These are phyloP conservation scores for Oedothorax gibbosus DNA, from an alignment of 1,140 invertebrate genomes.

Conservation along the genomic window DNA sequence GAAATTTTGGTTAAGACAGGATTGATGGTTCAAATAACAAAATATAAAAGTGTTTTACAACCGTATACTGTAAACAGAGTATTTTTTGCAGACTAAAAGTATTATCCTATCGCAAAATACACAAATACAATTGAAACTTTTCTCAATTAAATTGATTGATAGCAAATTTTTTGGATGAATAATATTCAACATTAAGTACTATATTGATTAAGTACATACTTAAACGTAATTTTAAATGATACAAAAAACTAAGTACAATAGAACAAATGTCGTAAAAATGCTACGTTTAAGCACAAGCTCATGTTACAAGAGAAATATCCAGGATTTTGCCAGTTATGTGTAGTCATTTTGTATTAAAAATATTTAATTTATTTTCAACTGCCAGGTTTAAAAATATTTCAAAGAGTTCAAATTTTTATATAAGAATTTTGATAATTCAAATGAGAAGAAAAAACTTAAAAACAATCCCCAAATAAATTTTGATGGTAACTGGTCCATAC, in stretches of 20 bases:
- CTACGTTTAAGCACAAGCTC: constrained; percentile 24
- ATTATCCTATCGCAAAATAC: not conserved
- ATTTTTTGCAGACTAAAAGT: not conserved
- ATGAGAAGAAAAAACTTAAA: not conserved
- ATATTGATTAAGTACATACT: not conserved
- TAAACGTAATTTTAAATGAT: not conserved
- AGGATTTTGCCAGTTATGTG: not conserved
- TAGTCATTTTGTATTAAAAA: constrained; percentile 4
- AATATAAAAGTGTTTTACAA: too few relatives aligned
- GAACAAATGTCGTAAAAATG: not conserved
- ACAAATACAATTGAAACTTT: not conserved
- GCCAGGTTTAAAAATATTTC: not conserved
- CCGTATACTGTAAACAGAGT: too few relatives aligned
- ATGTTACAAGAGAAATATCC: not conserved
- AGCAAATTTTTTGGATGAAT: not conserved
- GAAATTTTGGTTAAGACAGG: too few relatives aligned
- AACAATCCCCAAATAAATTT: not conserved
- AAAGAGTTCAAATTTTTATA: constrained; percentile 2
- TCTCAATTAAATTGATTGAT: not conserved
- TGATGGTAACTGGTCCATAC: not conserved
- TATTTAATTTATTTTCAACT: not conserved
- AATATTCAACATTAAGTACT: not conserved
- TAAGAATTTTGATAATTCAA: not conserved
- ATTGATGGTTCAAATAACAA: too few relatives aligned
- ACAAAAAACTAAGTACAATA: not conserved